A percentile compares a stretch with the other conserved stretches of the same genome.
These are phyloP conservation scores for Sycophaga agraensis DNA, from an alignment of 1,140 invertebrate genomes.

Conservation along the genomic window DNA sequence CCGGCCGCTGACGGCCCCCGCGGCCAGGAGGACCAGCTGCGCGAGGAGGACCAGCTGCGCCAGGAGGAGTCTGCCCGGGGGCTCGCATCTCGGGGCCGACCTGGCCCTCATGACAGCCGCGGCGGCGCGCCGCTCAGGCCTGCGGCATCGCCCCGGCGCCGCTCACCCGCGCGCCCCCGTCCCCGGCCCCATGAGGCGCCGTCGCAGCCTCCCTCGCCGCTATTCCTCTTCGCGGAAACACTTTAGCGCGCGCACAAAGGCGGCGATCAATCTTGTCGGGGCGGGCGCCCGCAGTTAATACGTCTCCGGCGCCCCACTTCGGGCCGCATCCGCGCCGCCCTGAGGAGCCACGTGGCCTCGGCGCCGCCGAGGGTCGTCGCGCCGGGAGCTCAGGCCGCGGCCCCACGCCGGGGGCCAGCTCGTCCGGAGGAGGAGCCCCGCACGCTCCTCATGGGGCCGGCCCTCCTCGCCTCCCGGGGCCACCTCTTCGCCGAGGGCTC, in stretches of 20 bases:
- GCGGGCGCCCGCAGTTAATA: not conserved
- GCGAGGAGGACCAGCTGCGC: conserved; percentile 37
- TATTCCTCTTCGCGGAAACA: conserved; percentile 12
- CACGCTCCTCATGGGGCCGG: no score
- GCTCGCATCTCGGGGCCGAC: conserved; percentile 55
- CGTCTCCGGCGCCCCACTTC: not conserved
- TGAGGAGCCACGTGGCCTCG: no score
- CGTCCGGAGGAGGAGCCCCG: no score
- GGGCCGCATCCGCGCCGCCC: no score
- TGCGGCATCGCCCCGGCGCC: no score
- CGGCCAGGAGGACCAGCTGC: not conserved
- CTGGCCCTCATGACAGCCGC: conserved; percentile 47
- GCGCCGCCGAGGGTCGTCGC: no score
- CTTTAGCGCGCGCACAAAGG: conserved; percentile 21
- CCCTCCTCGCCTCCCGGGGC: no score
- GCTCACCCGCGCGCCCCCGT: no score
- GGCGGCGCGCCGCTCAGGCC: conserved; percentile 29
- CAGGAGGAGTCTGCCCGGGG: conserved; percentile 42
- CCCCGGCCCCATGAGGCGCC: not conserved
- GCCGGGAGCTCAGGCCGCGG: no score
- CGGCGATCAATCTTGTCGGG: conserved; percentile 7
- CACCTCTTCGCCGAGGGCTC: no score
- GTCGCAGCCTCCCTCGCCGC: not conserved
- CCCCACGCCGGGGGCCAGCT: no score
- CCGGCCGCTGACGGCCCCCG: not conserved